These are phyloP conservation scores for Brachionus manjavacas DNA, from an alignment of 1,140 invertebrate species.

Conservation along the genomic window DNA sequence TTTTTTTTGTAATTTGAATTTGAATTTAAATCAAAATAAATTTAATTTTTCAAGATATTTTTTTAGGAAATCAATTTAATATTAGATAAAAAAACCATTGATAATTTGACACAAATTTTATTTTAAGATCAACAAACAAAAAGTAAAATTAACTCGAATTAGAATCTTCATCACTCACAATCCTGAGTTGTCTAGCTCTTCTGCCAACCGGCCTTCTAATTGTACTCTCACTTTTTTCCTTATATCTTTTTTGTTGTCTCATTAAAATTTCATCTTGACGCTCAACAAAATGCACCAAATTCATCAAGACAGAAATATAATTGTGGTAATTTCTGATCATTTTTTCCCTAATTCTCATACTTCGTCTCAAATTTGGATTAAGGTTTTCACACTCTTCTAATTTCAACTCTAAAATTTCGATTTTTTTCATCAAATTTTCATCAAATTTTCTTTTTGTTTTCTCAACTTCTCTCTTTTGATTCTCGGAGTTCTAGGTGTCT, in stretches of 20 bases:
- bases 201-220: background rate
- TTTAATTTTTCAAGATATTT: too few species aligned
- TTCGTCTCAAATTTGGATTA: background rate
- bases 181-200: background rate
- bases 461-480: background rate
- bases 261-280: background rate
- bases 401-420: background rate
- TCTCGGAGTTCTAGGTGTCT: background rate
- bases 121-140: background rate
- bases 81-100: too few species aligned
- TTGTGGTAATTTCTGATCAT: background rate
- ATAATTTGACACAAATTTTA: background rate
- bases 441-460: conserved; percentile 1
- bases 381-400: background rate
- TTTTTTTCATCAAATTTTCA: conserved; percentile 9
- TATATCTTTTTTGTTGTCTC: background rate
- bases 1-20: too few species aligned
- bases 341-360: conserved; percentile 11
- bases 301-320: background rate
- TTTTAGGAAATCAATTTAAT: too few species aligned
- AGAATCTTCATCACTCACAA: conserved; percentile 9
- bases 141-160: background rate
- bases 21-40: too few species aligned
- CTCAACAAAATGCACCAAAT: conserved; percentile 6
- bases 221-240: background rate